Evolutionary conservation across 30 jellyfish, hydroid and myxozoan species (phyloP).

Genomic region (Turritopsis dohrnii): DNA sequence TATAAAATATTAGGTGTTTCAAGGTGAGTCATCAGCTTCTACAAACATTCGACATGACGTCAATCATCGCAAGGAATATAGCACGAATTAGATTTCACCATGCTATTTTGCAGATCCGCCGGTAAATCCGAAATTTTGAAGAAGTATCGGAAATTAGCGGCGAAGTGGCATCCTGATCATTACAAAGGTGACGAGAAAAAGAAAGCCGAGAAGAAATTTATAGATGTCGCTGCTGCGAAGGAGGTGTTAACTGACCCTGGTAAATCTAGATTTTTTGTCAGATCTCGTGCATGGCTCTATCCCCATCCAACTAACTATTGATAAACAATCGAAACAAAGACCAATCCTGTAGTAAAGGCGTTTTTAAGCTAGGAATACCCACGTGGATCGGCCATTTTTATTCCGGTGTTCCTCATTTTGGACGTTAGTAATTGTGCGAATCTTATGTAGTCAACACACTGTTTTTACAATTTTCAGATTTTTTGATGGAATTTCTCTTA

Average conservation of each 20-base stretch:
- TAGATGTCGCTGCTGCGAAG: conserved; percentile 83
- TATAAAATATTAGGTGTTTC: conserved; percentile 72
- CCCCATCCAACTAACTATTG: too few relatives aligned
- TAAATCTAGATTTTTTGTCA: not conserved
- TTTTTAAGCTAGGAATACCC: too few relatives aligned
- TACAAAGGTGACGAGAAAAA: conserved; percentile 65
- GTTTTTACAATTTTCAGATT: not conserved
- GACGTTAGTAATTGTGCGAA: too few relatives aligned
- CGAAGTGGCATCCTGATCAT: conserved; percentile 91
- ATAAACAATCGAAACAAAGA: too few relatives aligned
- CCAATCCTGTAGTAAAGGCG: too few relatives aligned
- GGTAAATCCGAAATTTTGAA: conserved; percentile 57
- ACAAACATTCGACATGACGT: not conserved
- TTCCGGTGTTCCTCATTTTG: too few relatives aligned
- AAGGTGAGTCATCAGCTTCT: conserved; percentile 30
- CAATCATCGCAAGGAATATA: not conserved
- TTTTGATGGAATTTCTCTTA: not conserved
- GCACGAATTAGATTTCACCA: not conserved
- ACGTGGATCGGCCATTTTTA: too few relatives aligned
- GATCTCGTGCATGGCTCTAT: too few relatives aligned
- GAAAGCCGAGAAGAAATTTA: conserved; percentile 78
- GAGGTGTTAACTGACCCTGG: conserved; percentile 94
- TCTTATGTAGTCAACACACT: too few relatives aligned
- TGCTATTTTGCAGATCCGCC: conserved; percentile 49
- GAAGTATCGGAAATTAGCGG: conserved; percentile 81